phyloP scores from a whole-genome alignment of 2,888 invertebrate species.

The Nasonovia ribisnigri region DNA sequence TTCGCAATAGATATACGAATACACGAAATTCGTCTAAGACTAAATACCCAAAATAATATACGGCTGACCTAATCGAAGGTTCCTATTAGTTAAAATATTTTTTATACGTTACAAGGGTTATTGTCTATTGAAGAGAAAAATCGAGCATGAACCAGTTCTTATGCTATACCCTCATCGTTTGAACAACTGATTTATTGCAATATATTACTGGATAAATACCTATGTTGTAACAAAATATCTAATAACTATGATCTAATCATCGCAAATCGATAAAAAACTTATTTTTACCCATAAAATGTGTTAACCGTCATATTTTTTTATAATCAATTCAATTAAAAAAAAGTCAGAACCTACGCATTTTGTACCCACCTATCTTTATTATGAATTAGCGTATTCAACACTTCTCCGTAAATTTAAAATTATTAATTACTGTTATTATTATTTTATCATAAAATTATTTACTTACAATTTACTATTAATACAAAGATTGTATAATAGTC shows the following conservation, averaged over 20 bases:
- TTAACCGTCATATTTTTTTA: neutral
- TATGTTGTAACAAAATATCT: neutral
- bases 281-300: neutral
- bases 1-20: slow-evolving; percentile 38
- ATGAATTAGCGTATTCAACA: neutral
- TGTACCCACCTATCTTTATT: neutral
- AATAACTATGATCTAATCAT: neutral
- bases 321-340: neutral
- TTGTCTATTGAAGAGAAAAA: slow-evolving; percentile 17
- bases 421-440: neutral
- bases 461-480: neutral
- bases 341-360: neutral
- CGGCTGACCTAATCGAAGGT: neutral
- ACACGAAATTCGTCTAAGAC: neutral
- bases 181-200: slow-evolving; percentile 1
- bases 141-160: slow-evolving; percentile 16
- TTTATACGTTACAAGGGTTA: neutral
- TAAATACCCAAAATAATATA: slow-evolving; percentile 1
- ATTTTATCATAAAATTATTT: neutral
- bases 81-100: neutral
- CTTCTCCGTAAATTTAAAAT: neutral
- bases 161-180: neutral
- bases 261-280: neutral
- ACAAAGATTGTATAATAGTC: neutral
- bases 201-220: neutral